Conservation (phyloP, 2,888 invertebrate genomes). For the Cephonodes hylas region DNA sequence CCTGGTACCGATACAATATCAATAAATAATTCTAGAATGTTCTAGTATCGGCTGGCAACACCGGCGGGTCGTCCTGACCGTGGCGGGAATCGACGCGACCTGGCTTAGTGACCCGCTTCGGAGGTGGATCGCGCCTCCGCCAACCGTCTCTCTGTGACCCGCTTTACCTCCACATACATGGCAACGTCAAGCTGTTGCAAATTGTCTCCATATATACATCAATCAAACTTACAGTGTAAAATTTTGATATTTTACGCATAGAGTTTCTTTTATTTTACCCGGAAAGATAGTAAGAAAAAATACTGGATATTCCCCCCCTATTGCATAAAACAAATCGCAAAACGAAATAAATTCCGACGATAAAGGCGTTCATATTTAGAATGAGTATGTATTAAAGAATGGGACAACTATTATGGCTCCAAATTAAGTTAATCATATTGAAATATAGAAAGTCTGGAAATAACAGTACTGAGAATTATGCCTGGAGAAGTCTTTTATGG, state of each 20-base stretch:
- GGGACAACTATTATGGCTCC: no score
- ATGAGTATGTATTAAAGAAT: no score
- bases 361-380: no score
- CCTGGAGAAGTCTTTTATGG: no score
- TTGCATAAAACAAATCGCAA: no score
- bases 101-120: constrained; percentile 64
- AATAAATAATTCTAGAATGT: neutral
- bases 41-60: neutral
- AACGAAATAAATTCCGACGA: no score
- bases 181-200: neutral
- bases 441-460: no score
- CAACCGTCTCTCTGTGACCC: constrained; percentile 46
- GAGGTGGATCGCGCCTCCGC: constrained; percentile 19
- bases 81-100: constrained; percentile 49
- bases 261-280: neutral
- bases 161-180: constrained; percentile 44
- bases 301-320: no score
- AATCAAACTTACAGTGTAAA: neutral
- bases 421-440: no score
- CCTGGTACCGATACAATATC: no score
- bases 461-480: no score
- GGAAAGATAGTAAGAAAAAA: no score
- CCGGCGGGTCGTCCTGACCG: constrained; percentile 35
- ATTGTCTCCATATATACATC: neutral
- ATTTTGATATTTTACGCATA: neutral